phyloP scores from a whole-genome alignment of 2,888 invertebrate genomes.

The Epinotia ramella region DNA sequence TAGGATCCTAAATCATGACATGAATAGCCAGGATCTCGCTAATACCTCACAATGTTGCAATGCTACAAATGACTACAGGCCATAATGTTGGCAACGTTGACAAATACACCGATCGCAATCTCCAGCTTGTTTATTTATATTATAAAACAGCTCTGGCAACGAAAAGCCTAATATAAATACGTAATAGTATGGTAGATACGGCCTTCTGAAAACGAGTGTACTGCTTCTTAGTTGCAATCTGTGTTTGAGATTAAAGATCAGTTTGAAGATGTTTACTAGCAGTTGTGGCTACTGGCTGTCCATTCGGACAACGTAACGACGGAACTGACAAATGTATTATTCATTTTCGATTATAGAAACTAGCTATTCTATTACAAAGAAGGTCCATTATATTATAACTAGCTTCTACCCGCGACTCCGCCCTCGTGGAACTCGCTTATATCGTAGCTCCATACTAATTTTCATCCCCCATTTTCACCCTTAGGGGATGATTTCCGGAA shows the following conservation, averaged over 20 bases:
- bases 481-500: too few relatives aligned
- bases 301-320: too few relatives aligned
- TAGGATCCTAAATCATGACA: neutral
- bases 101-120: conserved; percentile 1
- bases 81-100: conserved; percentile 7
- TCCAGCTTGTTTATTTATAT: neutral
- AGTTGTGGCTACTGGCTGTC: neutral
- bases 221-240: conserved; percentile 1
- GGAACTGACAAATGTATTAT: too few relatives aligned
- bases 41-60: neutral
- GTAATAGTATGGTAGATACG: neutral
- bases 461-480: too few relatives aligned
- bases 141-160: neutral
- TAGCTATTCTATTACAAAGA: too few relatives aligned
- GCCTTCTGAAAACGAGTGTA: neutral
- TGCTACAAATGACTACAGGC: neutral
- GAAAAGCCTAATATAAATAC: neutral
- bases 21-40: neutral
- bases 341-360: too few relatives aligned
- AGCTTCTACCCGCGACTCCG: too few relatives aligned
- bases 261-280: neutral
- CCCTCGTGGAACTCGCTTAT: too few relatives aligned
- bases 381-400: too few relatives aligned
- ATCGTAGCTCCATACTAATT: too few relatives aligned
- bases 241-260: neutral